Conservation (phyloP, 2,113 vertebrate genomes). For the Conger conger region DNA sequence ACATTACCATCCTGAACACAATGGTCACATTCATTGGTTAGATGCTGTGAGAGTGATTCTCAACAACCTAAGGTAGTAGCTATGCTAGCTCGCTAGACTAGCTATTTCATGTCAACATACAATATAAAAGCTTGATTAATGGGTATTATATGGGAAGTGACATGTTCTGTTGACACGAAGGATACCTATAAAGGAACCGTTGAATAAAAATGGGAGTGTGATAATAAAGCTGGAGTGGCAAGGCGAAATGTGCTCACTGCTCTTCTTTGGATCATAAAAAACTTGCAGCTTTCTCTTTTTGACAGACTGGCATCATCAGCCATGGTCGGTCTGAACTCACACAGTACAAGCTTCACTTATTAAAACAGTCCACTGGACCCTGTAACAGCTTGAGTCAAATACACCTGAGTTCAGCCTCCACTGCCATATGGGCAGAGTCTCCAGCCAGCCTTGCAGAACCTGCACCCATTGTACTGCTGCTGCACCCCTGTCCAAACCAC, state of each 20-base stretch:
- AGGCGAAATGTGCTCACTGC: background rate
- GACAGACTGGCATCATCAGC: conserved; percentile 2
- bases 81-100: background rate
- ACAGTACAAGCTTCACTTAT: background rate
- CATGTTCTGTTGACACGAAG: background rate
- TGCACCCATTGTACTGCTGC: background rate
- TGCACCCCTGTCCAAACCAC: background rate
- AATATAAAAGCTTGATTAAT: background rate
- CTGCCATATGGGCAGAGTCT: background rate
- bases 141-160: background rate
- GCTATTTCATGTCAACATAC: background rate
- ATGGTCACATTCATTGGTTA: background rate
- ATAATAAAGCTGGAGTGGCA: background rate
- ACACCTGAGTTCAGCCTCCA: background rate
- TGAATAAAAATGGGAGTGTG: background rate
- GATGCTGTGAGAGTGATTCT: background rate
- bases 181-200: background rate
- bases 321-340: background rate
- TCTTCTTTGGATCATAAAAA: background rate
- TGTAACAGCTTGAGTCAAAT: background rate
- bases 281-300: background rate
- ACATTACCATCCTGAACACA: background rate
- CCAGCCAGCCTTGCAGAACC: conserved; percentile 10
- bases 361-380: background rate
- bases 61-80: background rate